Evolutionary conservation across 2,113 vertebrate species (phyloP), one percentile per base, ranked within the genome.

Genomic region (Leptocoma aspasia): DNA sequence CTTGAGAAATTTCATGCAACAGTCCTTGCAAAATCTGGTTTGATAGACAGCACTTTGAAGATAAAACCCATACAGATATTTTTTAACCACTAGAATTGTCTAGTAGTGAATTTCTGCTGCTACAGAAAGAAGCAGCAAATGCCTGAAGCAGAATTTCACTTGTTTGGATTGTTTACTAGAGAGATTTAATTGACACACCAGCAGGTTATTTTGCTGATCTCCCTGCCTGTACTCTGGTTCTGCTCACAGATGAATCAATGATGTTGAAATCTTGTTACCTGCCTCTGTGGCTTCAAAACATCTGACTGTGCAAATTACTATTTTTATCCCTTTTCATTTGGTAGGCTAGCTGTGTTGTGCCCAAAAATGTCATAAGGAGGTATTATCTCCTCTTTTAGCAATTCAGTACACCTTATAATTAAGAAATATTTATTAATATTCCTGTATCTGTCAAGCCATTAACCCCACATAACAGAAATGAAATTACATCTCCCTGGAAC

Each of bases 371-470:
- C 89, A 64, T 41, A 68, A 90, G 63, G 73, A 56, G n/a, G 28
- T 89, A 82, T 88, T 89, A 92, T 63, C 64, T 94, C 75, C 63
- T 49, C 72, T 91, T 97, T 60, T 8, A 64, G 75, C 21, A 95
- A 81, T 84, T 92, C 86, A 80, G 39, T 53, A 56, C 22, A 86
- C 84, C 73, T 86, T 69, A 57, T 94, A 97, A 97, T 96, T 96
- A 97, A 94, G 59, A 94, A 91, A 86, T 89, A 91, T 92, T 96
- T 95, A 82, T 90, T 92, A 95, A 90, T 63, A 95, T 66, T 56
- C 65, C 65, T 41, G 17, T 84, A 89, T 64, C 53, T 92, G 37
- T 47, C 75, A 83, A 92, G 81, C 53, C 49, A 72, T 61, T 90
- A 94, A 90, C 65, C 44, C 60, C 73, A 82, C 30, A 69, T 18